Base-by-base conservation (phyloP, 2,797 vertebrate species). In the Enteromius trimaculatus region DNA sequence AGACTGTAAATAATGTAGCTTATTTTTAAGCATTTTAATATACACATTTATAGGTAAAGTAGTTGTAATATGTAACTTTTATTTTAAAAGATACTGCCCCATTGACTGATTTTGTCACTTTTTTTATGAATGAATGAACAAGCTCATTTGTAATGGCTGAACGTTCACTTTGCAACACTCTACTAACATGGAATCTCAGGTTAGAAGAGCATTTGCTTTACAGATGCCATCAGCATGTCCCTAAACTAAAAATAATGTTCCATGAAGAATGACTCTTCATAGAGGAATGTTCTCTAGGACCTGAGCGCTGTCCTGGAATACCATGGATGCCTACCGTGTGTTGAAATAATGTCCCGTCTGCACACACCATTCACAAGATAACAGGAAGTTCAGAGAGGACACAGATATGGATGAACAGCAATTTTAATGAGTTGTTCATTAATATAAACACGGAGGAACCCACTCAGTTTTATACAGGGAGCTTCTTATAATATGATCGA, bases 351-450 rank as follows among this genome's bases (percentile, higher is more conserved):
- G 23, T 69, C 51, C 23, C 9, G 8, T 77, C 49, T 44, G 13
- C 75, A 47, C 62, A 68, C 39, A 75, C 42, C 9, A 0, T 42
- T 60, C 23, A 77, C n/a, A 64, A 74, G 6, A 58, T 42, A 9
- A 86, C 68, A 17, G 8, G 16, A 80, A 29, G 8, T 77, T 66
- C 7, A 64, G 7, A 83, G 29, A 64, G 1, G 51, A 42, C 84
- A 86, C 26, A 37, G 23, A 9, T n/a, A 23, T 88, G 87, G 92
- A 91, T 90, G 88, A 89, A 90, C 88, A 91, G 92, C 91, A 9
- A 93, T 83, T 92, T 94, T 91, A 91, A 94, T 91, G 90, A 89
- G 89, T 93, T 92, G 90, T 89, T 93, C 89, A 93, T 92, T 92
- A 94, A 95, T 87, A 89, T 75, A 58, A 86, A 84, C 79, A 90